phyloP scores from a whole-genome alignment of 2,888 invertebrate species.

The Polydrusus tereticollis region DNA sequence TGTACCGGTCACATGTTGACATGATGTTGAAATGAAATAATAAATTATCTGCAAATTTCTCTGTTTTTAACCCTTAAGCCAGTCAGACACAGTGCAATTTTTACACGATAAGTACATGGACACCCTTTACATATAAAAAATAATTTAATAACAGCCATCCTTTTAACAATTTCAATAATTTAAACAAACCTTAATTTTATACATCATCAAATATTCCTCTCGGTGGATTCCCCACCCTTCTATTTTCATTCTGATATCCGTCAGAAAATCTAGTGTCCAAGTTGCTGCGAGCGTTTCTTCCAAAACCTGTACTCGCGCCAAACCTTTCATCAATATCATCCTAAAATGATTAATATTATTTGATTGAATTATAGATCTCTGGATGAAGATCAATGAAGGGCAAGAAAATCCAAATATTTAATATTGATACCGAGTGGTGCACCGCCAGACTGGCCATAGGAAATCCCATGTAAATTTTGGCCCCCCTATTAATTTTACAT shows the following conservation, averaged over 20 bases:
- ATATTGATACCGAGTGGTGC: too few species aligned
- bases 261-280: constrained; percentile 60
- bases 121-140: background rate
- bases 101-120: background rate
- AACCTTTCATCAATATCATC: constrained; percentile 73
- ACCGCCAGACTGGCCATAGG: too few species aligned
- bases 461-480: too few species aligned
- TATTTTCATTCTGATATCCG: constrained; percentile 63
- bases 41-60: too few species aligned
- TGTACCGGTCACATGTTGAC: too few species aligned
- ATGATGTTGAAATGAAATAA: too few species aligned
- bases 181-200: constrained; percentile 62
- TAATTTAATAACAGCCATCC: background rate
- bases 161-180: background rate
- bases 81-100: too few species aligned
- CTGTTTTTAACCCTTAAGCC: too few species aligned
- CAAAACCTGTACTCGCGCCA: constrained; percentile 74
- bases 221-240: constrained; percentile 77
- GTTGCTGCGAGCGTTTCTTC: constrained; percentile 57
- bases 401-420: too few species aligned
- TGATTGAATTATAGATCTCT: background rate
- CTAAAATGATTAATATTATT: constrained; percentile 14
- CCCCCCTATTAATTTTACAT: too few species aligned
- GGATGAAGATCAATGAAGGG: too few species aligned
- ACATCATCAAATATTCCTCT: constrained; percentile 88